These are phyloP conservation scores for Pangasius krempfi DNA, from an alignment of 2,797 vertebrate genomes.

Conservation along the genomic window DNA sequence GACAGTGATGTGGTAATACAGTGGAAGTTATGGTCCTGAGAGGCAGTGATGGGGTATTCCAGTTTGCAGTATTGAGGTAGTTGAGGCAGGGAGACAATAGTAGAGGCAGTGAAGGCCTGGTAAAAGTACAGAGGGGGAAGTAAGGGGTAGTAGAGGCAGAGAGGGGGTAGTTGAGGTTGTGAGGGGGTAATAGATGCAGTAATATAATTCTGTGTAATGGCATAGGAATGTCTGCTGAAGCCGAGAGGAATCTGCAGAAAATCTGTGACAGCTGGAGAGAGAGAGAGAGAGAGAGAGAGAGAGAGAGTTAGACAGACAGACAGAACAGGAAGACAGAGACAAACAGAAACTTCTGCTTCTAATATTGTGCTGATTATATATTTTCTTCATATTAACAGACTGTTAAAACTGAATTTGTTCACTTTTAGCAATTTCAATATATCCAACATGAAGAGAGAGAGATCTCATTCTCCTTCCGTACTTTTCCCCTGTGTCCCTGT, in stretches of 20 bases:
- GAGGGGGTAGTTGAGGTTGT: conserved; percentile 6
- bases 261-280: conserved; percentile 43
- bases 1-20: background rate
- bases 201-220: conserved; percentile 42
- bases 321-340: background rate
- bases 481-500: background rate
- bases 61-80: background rate
- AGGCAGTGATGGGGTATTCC: background rate
- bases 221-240: conserved; percentile 40
- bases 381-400: background rate
- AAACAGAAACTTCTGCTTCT: background rate
- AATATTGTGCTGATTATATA: background rate
- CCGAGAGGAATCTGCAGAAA: conserved; percentile 42
- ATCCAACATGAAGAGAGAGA: background rate
- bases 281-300: background rate
- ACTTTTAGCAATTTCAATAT: background rate
- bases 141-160: background rate
- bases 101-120: background rate
- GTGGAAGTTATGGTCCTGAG: background rate
- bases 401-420: background rate
- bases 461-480: background rate
- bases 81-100: background rate
- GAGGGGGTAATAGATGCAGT: conserved; percentile 29
- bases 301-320: background rate
- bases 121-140: background rate